A percentile compares a stretch with the other conserved stretches of the same genome.
Conservation (phyloP, 1,140 invertebrate species). For the Thaumatotibia leucotreta region DNA sequence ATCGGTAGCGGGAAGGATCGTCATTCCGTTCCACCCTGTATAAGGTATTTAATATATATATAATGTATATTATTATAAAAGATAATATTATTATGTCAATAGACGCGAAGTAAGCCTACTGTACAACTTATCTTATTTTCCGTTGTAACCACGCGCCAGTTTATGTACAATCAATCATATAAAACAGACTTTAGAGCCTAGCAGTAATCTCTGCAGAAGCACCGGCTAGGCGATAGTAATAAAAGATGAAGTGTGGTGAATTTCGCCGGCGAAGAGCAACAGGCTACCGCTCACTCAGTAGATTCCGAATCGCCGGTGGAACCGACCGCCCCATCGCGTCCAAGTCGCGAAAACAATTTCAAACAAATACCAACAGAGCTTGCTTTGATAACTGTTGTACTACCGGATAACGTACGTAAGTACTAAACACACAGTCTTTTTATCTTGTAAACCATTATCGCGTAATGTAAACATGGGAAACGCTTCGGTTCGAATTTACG, state of each 20-base stretch:
- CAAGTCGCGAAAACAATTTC: neutral
- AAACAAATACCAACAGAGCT: neutral
- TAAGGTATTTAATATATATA: too few relatives aligned
- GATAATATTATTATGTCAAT: too few relatives aligned
- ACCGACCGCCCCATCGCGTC: neutral
- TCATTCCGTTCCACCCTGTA: too few relatives aligned
- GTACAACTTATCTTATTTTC: too few relatives aligned
- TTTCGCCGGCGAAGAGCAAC: neutral
- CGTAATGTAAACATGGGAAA: constrained; percentile 7
- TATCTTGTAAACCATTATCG: constrained; percentile 14
- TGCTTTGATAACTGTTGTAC: constrained; percentile 14
- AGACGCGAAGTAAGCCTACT: too few relatives aligned
- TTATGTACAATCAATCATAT: neutral
- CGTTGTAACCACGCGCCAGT: neutral
- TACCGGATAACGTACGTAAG: constrained; percentile 11
- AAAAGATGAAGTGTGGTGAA: constrained; percentile 4
- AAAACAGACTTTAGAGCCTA: constrained; percentile 3
- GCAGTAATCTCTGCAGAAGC: neutral
- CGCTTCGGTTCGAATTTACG: constrained; percentile 5
- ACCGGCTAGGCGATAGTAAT: constrained; percentile 9
- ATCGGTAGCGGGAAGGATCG: too few relatives aligned
- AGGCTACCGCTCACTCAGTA: neutral
- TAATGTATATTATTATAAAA: too few relatives aligned
- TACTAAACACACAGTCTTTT: constrained; percentile 12
- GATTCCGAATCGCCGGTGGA: constrained; percentile 3